Conservation (phyloP, 2,113 vertebrate genomes). For the Clupea harengus region DNA sequence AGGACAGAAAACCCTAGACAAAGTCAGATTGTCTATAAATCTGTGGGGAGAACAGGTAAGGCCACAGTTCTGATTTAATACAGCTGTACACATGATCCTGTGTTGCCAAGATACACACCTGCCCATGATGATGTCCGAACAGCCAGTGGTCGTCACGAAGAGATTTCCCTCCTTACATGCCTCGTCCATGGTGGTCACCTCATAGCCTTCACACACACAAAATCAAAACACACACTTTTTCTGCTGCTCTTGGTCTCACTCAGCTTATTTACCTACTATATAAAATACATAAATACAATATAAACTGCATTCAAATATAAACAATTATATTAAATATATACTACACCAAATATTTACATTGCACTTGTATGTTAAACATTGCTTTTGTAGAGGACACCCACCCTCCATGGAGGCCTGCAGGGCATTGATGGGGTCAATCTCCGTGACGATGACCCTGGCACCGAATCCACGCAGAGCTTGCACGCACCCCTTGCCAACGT, state of each 20-base stretch:
- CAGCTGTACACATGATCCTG: not conserved
- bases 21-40: not conserved
- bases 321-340: not conserved
- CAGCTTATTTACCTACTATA: not conserved
- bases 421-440: slow-evolving; percentile 95
- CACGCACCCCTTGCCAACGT: slow-evolving; percentile 95
- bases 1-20: not conserved
- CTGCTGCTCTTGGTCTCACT: not conserved
- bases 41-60: not conserved
- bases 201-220: slow-evolving; percentile 77
- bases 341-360: no score
- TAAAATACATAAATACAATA: not conserved
- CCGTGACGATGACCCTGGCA: slow-evolving; percentile 92
- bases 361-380: no score
- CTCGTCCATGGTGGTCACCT: slow-evolving; percentile 98
- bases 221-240: not conserved
- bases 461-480: slow-evolving; percentile 91
- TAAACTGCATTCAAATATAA: not conserved
- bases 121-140: slow-evolving; percentile 88
- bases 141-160: slow-evolving; percentile 97
- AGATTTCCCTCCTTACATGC: slow-evolving; percentile 94
- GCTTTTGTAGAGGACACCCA: slow-evolving; percentile 35
- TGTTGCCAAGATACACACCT: slow-evolving; percentile 66
- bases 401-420: slow-evolving; percentile 98
- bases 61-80: not conserved